Conservation (phyloP, 1,140 invertebrate genomes). For the Ylistrum balloti region DNA sequence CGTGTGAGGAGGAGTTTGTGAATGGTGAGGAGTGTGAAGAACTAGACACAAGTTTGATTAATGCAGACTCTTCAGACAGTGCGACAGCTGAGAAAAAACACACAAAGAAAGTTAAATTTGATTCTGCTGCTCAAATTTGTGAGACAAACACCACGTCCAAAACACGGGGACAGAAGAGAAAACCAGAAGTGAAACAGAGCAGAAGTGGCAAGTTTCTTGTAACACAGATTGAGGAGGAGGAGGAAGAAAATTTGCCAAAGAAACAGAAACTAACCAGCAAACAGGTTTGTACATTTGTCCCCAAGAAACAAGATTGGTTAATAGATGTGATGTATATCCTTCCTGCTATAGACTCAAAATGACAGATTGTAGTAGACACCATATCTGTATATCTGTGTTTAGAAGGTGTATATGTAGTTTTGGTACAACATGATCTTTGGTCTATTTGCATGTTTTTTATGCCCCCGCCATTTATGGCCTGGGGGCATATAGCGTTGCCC, state of each 20-base stretch:
- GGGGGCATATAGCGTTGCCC: too few relatives aligned
- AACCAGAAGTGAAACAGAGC: slow-evolving; percentile 47
- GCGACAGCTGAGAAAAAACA: slow-evolving; percentile 12
- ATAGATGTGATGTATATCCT: too few relatives aligned
- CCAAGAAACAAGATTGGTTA: too few relatives aligned
- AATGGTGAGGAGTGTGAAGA: slow-evolving; percentile 52
- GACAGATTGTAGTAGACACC: too few relatives aligned
- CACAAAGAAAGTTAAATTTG: slow-evolving; percentile 44
- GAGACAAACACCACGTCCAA: slow-evolving; percentile 27
- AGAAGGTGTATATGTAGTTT: too few relatives aligned
- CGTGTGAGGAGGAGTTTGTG: slow-evolving; percentile 51
- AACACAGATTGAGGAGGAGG: slow-evolving; percentile 44
- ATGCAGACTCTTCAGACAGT: slow-evolving; percentile 44
- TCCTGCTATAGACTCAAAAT: too few relatives aligned
- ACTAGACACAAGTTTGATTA: slow-evolving; percentile 42
- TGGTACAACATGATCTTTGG: too few relatives aligned
- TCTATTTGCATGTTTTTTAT: too few relatives aligned
- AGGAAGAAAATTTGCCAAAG: background rate
- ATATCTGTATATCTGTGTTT: too few relatives aligned
- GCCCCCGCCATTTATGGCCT: too few relatives aligned
- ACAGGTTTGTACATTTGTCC: slow-evolving; percentile 70
- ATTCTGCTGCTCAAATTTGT: background rate
- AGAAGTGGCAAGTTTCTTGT: slow-evolving; percentile 59
- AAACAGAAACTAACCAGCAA: slow-evolving; percentile 72
- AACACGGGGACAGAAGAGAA: slow-evolving; percentile 29